Conservation (phyloP, 2,888 invertebrate genomes). For the Aethes cnicana region DNA sequence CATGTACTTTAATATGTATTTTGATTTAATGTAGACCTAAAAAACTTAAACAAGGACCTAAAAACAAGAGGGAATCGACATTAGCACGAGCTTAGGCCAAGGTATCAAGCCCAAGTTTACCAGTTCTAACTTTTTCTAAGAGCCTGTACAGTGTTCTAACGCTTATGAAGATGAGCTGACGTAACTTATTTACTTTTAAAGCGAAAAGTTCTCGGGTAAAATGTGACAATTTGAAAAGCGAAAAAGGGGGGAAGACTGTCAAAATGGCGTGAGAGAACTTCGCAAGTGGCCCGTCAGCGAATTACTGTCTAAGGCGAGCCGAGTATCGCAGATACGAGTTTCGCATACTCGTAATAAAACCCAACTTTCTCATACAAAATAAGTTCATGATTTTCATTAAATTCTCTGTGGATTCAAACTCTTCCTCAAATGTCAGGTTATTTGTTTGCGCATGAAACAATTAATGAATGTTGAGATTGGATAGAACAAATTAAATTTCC, state of each 20-base stretch:
- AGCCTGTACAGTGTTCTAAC: not conserved
- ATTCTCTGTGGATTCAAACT: slow-evolving; percentile 40
- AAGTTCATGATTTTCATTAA: slow-evolving; percentile 73
- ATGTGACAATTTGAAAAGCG: slow-evolving; percentile 32
- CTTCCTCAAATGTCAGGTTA: not conserved
- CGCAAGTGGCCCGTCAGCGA: slow-evolving; percentile 69
- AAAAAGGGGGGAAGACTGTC: slow-evolving; percentile 41
- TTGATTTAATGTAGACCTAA: too few relatives aligned
- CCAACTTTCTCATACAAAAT: slow-evolving; percentile 52
- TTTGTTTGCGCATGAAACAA: too few relatives aligned
- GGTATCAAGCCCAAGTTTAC: too few relatives aligned
- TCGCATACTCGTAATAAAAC: slow-evolving; percentile 49
- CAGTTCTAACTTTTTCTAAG: too few relatives aligned
- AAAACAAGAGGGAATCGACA: too few relatives aligned
- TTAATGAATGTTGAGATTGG: too few relatives aligned
- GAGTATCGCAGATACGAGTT: slow-evolving; percentile 58
- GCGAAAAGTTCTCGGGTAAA: slow-evolving; percentile 26
- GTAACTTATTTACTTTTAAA: slow-evolving; percentile 24
- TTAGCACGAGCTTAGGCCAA: too few relatives aligned
- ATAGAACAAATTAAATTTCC: too few relatives aligned
- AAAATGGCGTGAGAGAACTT: slow-evolving; percentile 54
- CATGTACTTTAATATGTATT: too few relatives aligned
- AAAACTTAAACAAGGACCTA: too few relatives aligned
- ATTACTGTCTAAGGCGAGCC: slow-evolving; percentile 59
- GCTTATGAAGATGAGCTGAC: slow-evolving; percentile 1